Evolutionary conservation across 2,797 vertebrate genomes (phyloP).

Genomic region (Thalassophryne amazonica): DNA sequence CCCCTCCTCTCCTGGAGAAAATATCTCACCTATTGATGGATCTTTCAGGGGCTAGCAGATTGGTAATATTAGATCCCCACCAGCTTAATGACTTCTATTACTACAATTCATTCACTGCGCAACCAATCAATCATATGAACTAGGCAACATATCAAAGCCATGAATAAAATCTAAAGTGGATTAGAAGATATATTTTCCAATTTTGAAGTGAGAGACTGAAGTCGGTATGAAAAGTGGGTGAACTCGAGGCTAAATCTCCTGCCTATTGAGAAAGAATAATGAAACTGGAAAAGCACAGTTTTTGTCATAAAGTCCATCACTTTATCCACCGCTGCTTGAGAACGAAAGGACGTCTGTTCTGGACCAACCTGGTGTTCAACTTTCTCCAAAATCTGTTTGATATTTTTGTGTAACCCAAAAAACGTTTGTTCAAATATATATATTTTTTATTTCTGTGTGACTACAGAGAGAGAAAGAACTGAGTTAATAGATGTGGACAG

Average conservation of each 20-base stretch:
- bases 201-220: slow-evolving; percentile 34
- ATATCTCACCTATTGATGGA: slow-evolving; percentile 74
- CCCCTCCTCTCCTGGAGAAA: slow-evolving; percentile 45
- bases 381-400: too few relatives aligned
- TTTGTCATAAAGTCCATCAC: too few relatives aligned
- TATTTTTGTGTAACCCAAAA: too few relatives aligned
- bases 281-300: too few relatives aligned
- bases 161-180: slow-evolving; percentile 65
- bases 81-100: slow-evolving; percentile 74
- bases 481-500: too few relatives aligned
- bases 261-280: slow-evolving; percentile 20
- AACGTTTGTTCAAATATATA: too few relatives aligned
- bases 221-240: slow-evolving; percentile 27
- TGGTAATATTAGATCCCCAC: slow-evolving; percentile 68
- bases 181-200: slow-evolving; percentile 61
- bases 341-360: too few relatives aligned
- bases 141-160: slow-evolving; percentile 69
- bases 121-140: slow-evolving; percentile 73
- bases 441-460: too few relatives aligned
- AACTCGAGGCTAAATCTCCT: slow-evolving; percentile 16
- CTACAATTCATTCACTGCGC: slow-evolving; percentile 55
- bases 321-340: too few relatives aligned
- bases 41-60: slow-evolving; percentile 64
- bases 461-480: too few relatives aligned
- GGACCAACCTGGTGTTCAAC: too few relatives aligned